Conservation (phyloP, 2,888 invertebrate genomes). For the Capitulum mitella region DNA sequence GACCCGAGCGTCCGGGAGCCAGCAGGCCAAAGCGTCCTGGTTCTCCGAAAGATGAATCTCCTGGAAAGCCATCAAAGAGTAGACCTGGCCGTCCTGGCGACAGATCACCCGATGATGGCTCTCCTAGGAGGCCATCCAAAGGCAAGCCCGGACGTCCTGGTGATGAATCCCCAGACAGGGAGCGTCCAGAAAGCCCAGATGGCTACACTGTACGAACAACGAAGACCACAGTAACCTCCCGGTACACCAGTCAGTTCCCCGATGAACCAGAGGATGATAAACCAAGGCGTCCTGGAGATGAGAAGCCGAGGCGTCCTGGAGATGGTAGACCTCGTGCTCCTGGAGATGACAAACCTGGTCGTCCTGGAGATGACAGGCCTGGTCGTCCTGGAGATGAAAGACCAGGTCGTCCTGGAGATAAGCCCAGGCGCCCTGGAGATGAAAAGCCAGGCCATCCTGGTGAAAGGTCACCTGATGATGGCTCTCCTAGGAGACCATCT, state of each 20-base stretch:
- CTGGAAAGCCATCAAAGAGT: background rate
- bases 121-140: background rate
- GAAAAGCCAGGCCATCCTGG: background rate
- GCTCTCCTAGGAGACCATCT: background rate
- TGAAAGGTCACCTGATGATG: background rate
- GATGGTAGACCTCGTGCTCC: background rate
- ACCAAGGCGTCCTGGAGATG: background rate
- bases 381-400: background rate
- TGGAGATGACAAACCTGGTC: background rate
- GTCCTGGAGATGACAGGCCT: background rate
- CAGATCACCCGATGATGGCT: background rate
- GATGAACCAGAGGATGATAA: background rate
- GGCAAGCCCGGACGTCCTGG: background rate
- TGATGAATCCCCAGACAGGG: background rate
- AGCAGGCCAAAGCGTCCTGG: background rate
- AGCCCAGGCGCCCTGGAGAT: background rate
- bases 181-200: background rate
- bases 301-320: background rate
- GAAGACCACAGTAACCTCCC: background rate
- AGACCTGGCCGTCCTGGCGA: background rate
- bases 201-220: background rate
- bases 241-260: background rate
- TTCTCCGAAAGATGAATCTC: background rate
- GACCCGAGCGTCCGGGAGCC: background rate
- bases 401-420: background rate